Base-by-base conservation (phyloP, 2,113 vertebrate genomes). In the Aleadryas rufinucha region DNA sequence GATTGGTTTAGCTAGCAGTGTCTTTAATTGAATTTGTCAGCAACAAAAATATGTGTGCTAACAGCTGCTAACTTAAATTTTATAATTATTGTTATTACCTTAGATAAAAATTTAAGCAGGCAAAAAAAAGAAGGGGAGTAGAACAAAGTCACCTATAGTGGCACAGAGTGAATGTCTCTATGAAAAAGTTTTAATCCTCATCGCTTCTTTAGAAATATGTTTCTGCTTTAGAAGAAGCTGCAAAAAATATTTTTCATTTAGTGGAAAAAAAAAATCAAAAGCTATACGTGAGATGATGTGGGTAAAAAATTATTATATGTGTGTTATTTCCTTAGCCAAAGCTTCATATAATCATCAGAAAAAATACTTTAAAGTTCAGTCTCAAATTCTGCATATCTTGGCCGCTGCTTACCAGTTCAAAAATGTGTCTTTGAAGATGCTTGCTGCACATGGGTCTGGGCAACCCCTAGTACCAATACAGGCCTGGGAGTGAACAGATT, bases 11-110 rank as follows among this genome's bases (percentile, higher is more conserved):
- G 44, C 69, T 84, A 96, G 71, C 52, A 94, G 91, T 52, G 77
- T 39, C 87, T 97, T 80, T 94, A 97, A 97, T 96, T 98, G 93
- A 96, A 97, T 97, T 97, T 97, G 83, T 96, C 94, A 95, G 87
- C 65, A 97, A 97, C 74, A 96, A 97, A 97, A 97, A 97, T 92
- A 93, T 90, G 59, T 94, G 39, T 56, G 72, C 64, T 95, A 97
- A 93, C 93, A 97, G 83, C 61, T 97, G 89, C 65, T 95, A 50
- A 90, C 70, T 96, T 97, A 93, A 35, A 91, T 90, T 96, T 96
- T 95, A 89, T 96, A 94, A 97, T 95, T 96, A 96, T 96, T 95
- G n/a, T 94, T 95, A 97, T 94, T 96, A 93, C 41, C 41, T 63
- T 83, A 96, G 68, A 95, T 89, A 98, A 96, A 97, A 97, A 97